Percentiles rank a stretch among this genome's conserved stretches.
Conservation (phyloP, 2,888 invertebrate genomes). For the Chymomyza fuscimana region DNA sequence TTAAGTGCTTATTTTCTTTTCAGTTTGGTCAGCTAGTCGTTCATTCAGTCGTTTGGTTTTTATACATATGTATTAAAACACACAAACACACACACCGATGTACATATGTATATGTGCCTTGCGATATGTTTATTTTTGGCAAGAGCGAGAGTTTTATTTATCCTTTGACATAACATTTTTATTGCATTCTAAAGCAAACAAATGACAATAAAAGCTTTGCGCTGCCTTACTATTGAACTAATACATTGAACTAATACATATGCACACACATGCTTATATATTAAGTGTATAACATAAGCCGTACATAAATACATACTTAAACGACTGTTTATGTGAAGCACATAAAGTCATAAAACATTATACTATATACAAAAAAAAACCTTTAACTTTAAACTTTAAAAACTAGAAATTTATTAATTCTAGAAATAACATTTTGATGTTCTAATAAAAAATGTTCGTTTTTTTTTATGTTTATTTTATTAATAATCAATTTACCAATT, state of each 20-base stretch:
- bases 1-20: slow-evolving; percentile 19
- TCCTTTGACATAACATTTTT: slow-evolving; percentile 57
- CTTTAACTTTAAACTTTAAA: too few species aligned
- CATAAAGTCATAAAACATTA: too few species aligned
- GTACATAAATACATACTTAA: too few species aligned
- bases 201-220: slow-evolving; percentile 50
- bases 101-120: too few species aligned
- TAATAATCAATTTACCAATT: too few species aligned
- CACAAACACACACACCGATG: not conserved
- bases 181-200: slow-evolving; percentile 57
- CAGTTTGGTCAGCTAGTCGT: slow-evolving; percentile 12
- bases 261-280: not conserved
- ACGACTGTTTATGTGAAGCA: too few species aligned
- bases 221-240: slow-evolving; percentile 1
- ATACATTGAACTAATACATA: not conserved
- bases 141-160: slow-evolving; percentile 35
- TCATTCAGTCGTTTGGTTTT: slow-evolving; percentile 2
- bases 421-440: too few species aligned
- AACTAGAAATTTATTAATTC: too few species aligned
- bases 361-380: too few species aligned
- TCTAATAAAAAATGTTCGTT: too few species aligned
- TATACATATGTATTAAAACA: not conserved
- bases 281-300: not conserved
- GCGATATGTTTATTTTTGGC: slow-evolving; percentile 23
- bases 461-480: too few species aligned